A percentile compares a stretch with the other conserved stretches of the same genome.
These are phyloP conservation scores for Upupa epops DNA, from an alignment of 2,113 vertebrate species.

Conservation along the genomic window DNA sequence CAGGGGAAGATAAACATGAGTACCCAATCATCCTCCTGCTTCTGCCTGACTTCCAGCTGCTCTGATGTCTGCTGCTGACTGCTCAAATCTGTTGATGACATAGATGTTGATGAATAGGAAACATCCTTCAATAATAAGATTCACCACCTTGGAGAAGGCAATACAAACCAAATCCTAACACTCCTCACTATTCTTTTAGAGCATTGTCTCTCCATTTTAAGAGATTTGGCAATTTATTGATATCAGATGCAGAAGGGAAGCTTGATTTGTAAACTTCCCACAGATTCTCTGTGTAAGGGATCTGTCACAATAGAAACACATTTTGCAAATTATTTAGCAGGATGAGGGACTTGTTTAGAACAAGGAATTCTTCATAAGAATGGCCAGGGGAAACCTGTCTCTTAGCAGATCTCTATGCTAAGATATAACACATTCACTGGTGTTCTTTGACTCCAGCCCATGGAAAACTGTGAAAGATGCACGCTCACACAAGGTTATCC, in stretches of 20 bases:
- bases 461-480: background rate
- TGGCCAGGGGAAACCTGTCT: background rate
- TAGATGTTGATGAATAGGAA: background rate
- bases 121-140: background rate
- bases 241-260: background rate
- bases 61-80: background rate
- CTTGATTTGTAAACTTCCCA: constrained; percentile 49
- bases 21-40: background rate
- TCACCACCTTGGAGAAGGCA: background rate
- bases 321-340: constrained; percentile 27
- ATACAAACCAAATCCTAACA: background rate
- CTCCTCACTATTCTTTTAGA: background rate
- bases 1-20: background rate
- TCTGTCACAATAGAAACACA: constrained; percentile 13
- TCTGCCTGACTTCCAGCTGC: background rate
- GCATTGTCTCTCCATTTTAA: background rate
- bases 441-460: background rate
- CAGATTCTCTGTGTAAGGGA: constrained; percentile 9
- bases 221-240: background rate
- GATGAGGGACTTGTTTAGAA: background rate
- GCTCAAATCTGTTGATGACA: background rate
- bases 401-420: background rate
- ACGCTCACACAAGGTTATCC: background rate
- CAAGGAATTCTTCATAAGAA: background rate
- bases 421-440: background rate